Percentiles rank a stretch among this genome's conserved stretches.
phyloP scores from a whole-genome alignment of 2,888 invertebrate species.

The Gordius sp. region DNA sequence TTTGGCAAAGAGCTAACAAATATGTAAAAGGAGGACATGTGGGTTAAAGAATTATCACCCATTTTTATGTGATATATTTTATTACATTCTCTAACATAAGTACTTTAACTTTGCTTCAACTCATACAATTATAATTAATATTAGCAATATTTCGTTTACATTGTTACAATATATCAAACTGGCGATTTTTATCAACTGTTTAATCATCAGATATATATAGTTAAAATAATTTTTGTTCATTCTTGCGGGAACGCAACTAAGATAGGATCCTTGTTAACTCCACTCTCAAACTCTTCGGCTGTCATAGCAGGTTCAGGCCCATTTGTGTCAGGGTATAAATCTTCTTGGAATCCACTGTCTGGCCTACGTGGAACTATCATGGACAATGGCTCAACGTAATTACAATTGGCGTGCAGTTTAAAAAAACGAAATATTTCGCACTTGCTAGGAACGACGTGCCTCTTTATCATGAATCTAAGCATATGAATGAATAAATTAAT shows the following conservation, averaged over 20 bases:
- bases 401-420: slow-evolving; percentile 43
- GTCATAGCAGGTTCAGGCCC: slow-evolving; percentile 55
- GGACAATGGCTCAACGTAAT: slow-evolving; percentile 63
- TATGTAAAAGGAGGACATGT: too few species aligned
- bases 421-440: slow-evolving; percentile 87
- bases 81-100: too few species aligned
- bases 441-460: slow-evolving; percentile 68
- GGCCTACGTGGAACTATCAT: slow-evolving; percentile 72
- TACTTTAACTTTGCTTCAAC: too few species aligned
- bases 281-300: background rate
- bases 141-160: too few species aligned
- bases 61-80: too few species aligned
- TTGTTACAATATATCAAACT: too few species aligned
- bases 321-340: slow-evolving; percentile 74
- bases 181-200: too few species aligned
- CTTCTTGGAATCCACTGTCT: slow-evolving; percentile 32
- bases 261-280: background rate
- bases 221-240: too few species aligned
- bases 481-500: slow-evolving; percentile 36
- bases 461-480: slow-evolving; percentile 65
- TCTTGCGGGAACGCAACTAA: background rate
- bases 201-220: too few species aligned
- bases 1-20: too few species aligned
- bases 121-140: too few species aligned
- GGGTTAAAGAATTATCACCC: too few species aligned